Evolutionary conservation across 2,888 invertebrate species (phyloP), one percentile per base, ranked within the genome.

Genomic region (Brenthis daphne): DNA sequence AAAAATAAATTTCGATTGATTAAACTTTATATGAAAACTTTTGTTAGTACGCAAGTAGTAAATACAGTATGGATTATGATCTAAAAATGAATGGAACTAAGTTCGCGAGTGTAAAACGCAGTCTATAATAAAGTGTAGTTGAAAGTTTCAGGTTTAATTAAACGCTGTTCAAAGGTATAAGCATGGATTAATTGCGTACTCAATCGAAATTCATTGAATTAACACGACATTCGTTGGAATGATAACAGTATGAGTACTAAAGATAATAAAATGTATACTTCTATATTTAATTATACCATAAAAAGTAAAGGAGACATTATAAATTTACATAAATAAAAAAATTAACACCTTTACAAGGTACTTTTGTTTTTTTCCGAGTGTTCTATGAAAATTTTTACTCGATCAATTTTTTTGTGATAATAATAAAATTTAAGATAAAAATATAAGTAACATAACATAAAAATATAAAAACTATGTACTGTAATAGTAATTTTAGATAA

Each of bases 141-240:
- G 76, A 84, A 87, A 86, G 82, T 81, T 76, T 79, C 71, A 76
- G 76, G 80, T 82, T 85, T 87, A 87, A 89, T 88, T 86, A 86
- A 86, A 85, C 80, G 78, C 77, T 78, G 79, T 80, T 80, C 76
- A 76, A 82, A 77, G 79, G 79, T 82, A 77, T 86, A 88, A 88
- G 87, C 82, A 81, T 74, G 80, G 77, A 85, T 87, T 86, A 85
- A 88, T 87, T 88, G 84, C 79, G 79, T 75, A 81, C 78, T 77
- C 77, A 77, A 81, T 79, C 82, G 80, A 82, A 82, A 83, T 84
- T 82, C 77, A 80, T 80, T 80, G 80, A 82, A 85, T 84, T 85
- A 83, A 83, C 83, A 84, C 82, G 84, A 82, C 78, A 84, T 87
- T 85, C 79, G 80, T 79, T 81, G 79, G 78, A 74, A 76, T 65